These are phyloP conservation scores for Stenodera caucasica DNA, from an alignment of 2,888 invertebrate species.

Conservation along the genomic window DNA sequence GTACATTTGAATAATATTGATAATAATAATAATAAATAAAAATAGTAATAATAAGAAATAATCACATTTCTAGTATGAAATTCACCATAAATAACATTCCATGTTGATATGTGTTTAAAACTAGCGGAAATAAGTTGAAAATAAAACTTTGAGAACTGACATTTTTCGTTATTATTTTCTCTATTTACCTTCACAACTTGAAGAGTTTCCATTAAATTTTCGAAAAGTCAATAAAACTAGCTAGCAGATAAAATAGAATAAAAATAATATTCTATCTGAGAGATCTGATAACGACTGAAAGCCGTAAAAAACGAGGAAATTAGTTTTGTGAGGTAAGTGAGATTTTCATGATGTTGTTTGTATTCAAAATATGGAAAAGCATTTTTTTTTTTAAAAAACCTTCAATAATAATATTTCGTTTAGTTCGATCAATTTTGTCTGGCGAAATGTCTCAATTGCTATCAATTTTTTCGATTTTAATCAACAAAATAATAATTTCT, in stretches of 20 bases:
- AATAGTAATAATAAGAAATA: constrained; percentile 11
- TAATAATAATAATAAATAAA: constrained; percentile 2
- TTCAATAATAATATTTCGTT: too few species aligned
- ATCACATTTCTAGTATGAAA: constrained; percentile 27
- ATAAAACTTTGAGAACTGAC: constrained; percentile 22
- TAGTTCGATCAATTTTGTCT: too few species aligned
- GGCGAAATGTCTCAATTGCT: too few species aligned
- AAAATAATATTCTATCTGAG: neutral
- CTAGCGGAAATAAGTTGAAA: constrained; percentile 22
- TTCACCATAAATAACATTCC: constrained; percentile 27
- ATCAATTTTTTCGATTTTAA: too few species aligned
- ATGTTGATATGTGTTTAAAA: constrained; percentile 31
- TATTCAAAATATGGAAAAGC: too few species aligned
- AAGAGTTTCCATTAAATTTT: neutral
- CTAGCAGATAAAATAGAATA: neutral
- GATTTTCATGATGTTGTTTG: too few species aligned
- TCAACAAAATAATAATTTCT: too few species aligned
- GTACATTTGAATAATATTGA: neutral
- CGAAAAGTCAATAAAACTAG: neutral
- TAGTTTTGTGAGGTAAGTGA: neutral
- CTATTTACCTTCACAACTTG: neutral
- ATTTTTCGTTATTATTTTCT: neutral
- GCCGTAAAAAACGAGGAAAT: neutral
- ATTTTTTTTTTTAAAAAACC: neutral
- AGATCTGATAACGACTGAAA: neutral